Evolutionary conservation across 2,797 vertebrate species (phyloP).

Genomic region (Masticophis lateralis): DNA sequence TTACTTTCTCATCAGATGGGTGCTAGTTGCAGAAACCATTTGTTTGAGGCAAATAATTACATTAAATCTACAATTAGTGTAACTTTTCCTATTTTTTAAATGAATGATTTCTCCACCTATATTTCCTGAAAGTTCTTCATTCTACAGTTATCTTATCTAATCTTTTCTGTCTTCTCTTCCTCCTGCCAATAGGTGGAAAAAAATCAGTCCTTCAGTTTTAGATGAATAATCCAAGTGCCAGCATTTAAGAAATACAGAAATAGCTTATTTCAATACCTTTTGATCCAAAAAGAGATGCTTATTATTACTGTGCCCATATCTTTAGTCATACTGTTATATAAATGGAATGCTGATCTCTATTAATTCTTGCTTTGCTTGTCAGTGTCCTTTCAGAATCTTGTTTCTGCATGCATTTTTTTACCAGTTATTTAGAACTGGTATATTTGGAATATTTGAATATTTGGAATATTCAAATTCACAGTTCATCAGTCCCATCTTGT

Average conservation of each 20-base stretch:
- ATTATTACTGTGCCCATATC: neutral
- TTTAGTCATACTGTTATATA: neutral
- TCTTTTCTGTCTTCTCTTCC: neutral
- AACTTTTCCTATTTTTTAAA: neutral
- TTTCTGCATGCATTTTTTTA: neutral
- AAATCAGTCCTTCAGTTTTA: neutral
- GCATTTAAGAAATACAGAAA: neutral
- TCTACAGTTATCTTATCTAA: neutral
- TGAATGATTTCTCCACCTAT: constrained; percentile 1
- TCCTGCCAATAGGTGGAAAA: neutral
- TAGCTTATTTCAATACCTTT: neutral
- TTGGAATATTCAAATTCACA: neutral
- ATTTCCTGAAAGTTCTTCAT: neutral
- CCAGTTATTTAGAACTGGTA: neutral
- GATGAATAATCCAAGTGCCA: neutral
- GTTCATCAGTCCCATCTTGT: neutral
- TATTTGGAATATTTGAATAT: too few relatives aligned
- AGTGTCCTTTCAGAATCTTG: neutral
- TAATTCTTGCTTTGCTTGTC: neutral
- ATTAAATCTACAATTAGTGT: constrained; percentile 6
- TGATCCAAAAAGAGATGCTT: neutral
- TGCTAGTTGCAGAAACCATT: neutral
- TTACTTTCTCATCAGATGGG: neutral
- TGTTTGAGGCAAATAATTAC: constrained; percentile 29
- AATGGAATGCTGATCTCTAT: neutral